A percentile compares a stretch with the other conserved stretches of the same genome.
Conservation (phyloP, 2,797 vertebrate genomes). For the Paguma larvata region DNA sequence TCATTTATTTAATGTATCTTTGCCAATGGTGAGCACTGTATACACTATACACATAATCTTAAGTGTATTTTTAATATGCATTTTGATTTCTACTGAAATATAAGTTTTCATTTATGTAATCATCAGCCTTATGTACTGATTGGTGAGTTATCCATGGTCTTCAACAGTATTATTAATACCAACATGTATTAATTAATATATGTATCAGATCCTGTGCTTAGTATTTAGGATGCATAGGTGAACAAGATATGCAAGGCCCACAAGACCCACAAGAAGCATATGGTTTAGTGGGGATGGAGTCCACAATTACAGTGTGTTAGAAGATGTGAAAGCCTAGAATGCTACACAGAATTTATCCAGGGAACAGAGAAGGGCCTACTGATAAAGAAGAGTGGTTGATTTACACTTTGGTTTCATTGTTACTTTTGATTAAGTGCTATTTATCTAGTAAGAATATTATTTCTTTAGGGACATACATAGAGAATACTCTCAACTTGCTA, state of each 20-base stretch:
- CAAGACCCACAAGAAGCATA: neutral
- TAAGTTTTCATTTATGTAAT: conserved; percentile 31
- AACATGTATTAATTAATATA: neutral
- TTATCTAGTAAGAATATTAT: neutral
- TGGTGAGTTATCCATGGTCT: neutral
- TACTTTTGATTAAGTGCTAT: neutral
- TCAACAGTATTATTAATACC: neutral
- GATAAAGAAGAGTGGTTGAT: neutral
- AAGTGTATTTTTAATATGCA: neutral
- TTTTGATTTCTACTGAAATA: conserved; percentile 31
- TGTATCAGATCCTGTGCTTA: neutral
- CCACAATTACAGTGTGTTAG: neutral
- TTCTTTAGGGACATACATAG: neutral
- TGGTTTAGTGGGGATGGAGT: neutral
- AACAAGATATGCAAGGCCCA: neutral
- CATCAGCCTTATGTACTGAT: neutral
- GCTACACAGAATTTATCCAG: neutral
- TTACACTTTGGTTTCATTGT: neutral
- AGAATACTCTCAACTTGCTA: neutral
- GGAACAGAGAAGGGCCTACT: neutral
- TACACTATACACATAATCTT: neutral
- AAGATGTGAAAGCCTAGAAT: neutral
- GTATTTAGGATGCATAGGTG: neutral
- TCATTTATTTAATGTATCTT: neutral
- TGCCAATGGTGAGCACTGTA: neutral